phyloP scores from a whole-genome alignment of 2,888 invertebrate genomes.

The Cerastis leucographa region DNA sequence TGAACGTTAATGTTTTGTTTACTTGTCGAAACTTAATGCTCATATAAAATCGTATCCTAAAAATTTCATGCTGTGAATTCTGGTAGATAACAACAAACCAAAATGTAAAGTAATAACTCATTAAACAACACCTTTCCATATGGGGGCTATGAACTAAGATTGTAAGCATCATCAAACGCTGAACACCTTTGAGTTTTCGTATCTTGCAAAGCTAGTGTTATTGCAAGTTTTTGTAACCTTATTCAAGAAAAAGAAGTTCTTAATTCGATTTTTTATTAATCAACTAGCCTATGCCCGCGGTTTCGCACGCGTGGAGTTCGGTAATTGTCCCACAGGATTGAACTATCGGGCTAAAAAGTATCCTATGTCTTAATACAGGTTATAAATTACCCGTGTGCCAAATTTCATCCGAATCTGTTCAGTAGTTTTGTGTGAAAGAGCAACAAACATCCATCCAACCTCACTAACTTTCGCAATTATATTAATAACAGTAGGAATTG shows the following conservation, averaged over 20 bases:
- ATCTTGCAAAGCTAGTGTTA: not conserved
- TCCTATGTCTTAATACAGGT: too few relatives aligned
- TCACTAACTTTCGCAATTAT: too few relatives aligned
- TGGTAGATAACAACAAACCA: not conserved
- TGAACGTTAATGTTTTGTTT: conserved; percentile 2
- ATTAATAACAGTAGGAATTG: too few relatives aligned
- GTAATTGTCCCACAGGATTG: too few relatives aligned
- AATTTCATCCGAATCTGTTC: too few relatives aligned
- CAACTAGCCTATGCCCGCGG: too few relatives aligned
- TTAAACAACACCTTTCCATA: too few relatives aligned
- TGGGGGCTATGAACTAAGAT: not conserved
- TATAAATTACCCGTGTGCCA: too few relatives aligned
- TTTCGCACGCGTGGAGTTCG: too few relatives aligned
- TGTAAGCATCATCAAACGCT: not conserved
- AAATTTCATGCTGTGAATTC: not conserved
- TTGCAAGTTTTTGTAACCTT: not conserved
- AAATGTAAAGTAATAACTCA: not conserved
- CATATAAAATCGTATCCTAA: not conserved
- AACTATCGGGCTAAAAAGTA: too few relatives aligned
- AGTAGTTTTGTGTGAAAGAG: too few relatives aligned
- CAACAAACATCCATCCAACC: too few relatives aligned
- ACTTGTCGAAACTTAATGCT: not conserved
- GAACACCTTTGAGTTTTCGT: not conserved
- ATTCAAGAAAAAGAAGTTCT: not conserved
- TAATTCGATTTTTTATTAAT: not conserved